Conservation (phyloP, 2,888 invertebrate species). For the Diarsia rubi region DNA sequence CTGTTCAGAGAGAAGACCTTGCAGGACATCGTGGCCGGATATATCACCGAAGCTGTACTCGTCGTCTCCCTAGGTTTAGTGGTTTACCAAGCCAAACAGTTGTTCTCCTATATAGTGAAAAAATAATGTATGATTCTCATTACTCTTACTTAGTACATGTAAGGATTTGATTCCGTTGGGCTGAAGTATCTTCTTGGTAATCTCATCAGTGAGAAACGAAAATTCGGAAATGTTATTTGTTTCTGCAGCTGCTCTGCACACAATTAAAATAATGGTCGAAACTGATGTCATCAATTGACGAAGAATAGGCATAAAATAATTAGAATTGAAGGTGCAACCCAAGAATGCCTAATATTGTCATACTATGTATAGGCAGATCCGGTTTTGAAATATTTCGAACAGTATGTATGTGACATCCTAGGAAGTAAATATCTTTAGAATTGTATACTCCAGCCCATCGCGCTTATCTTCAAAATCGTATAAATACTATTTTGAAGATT, state of each 20-base stretch:
- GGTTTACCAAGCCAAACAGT: constrained; percentile 75
- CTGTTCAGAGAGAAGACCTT: constrained; percentile 83
- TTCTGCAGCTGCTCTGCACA: not conserved
- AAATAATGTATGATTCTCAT: constrained; percentile 72
- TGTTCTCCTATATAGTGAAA: constrained; percentile 73
- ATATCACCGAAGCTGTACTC: constrained; percentile 76
- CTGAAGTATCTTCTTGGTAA: constrained; percentile 20
- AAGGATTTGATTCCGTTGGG: constrained; percentile 13
- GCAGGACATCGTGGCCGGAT: constrained; percentile 74
- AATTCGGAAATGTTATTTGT: not conserved
- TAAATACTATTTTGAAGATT: constrained; percentile 1
- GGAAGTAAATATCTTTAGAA: not conserved
- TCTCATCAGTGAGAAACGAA: not conserved
- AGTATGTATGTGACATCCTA: not conserved
- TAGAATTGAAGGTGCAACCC: not conserved
- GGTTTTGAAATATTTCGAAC: not conserved
- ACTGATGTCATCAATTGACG: not conserved
- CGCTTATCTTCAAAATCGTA: too few species aligned
- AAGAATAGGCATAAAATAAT: not conserved
- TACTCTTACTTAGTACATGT: constrained; percentile 42
- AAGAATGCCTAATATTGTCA: not conserved
- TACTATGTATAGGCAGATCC: not conserved
- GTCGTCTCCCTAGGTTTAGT: constrained; percentile 78
- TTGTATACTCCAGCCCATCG: constrained; percentile 25
- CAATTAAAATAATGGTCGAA: constrained; percentile 2